These are phyloP conservation scores for Enteromius trimaculatus DNA, from an alignment of 2,797 vertebrate species.

Conservation along the genomic window DNA sequence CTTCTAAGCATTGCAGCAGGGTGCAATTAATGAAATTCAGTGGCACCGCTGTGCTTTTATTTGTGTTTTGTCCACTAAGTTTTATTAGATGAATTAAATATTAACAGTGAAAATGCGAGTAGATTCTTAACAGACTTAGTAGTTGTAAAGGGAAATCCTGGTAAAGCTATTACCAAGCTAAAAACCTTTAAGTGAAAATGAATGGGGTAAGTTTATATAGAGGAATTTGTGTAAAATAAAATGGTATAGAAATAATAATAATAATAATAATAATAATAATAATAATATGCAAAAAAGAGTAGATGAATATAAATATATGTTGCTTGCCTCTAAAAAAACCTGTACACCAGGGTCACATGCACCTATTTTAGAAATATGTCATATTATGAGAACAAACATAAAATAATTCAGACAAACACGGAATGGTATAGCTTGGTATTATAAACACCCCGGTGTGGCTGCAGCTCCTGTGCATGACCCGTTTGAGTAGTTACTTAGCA, in stretches of 20 bases:
- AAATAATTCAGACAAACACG: not conserved
- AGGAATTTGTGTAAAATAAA: too few species aligned
- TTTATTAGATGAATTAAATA: conserved; percentile 9
- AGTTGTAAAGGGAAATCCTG: not conserved
- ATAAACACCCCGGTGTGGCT: not conserved
- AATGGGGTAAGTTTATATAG: not conserved
- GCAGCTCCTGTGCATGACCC: conserved; percentile 48
- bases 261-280: too few species aligned
- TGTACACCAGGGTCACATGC: not conserved
- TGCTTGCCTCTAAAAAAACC: too few species aligned
- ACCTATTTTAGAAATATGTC: not conserved
- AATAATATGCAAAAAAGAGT: too few species aligned
- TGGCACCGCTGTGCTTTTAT: not conserved
- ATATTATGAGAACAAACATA: not conserved
- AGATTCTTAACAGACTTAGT: not conserved
- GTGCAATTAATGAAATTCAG: conserved; percentile 3
- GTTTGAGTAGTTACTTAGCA: conserved; percentile 51
- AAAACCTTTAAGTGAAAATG: not conserved
- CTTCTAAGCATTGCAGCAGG: conserved; percentile 1
- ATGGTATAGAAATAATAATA: too few species aligned
- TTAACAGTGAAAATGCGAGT: not conserved
- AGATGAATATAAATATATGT: too few species aligned
- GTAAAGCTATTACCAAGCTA: not conserved
- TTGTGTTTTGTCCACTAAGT: conserved; percentile 13
- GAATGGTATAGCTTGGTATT: not conserved